These are phyloP conservation scores for Pantherophis guttatus DNA, from an alignment of 2,113 vertebrate genomes.

Conservation along the genomic window DNA sequence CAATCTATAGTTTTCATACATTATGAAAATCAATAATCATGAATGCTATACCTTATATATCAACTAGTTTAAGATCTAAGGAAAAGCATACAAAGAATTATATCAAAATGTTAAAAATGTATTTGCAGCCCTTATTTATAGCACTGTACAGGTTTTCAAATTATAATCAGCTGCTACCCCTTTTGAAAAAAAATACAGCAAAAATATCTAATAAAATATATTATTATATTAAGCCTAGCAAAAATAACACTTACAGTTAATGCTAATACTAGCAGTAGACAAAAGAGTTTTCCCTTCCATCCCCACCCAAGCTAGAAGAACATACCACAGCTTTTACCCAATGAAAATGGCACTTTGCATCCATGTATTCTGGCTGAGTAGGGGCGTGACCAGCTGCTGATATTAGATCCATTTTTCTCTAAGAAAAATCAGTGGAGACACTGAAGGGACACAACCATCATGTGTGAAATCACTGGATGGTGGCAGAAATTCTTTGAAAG, in stretches of 20 bases:
- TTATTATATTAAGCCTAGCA: neutral
- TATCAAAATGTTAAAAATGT: neutral
- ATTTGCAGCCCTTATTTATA: neutral
- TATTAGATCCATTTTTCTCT: slow-evolving; percentile 10
- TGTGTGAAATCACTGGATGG: neutral
- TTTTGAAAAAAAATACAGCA: neutral
- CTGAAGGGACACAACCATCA: neutral
- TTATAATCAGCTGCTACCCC: neutral
- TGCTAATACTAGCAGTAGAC: slow-evolving; percentile 4
- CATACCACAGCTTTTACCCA: slow-evolving; percentile 27
- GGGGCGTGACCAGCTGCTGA: slow-evolving; percentile 34
- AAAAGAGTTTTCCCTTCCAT: neutral
- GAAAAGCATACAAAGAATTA: neutral
- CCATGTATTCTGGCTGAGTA: slow-evolving; percentile 20
- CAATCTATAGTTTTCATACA: neutral
- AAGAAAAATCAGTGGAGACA: slow-evolving; percentile 1
- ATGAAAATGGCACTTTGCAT: slow-evolving; percentile 16
- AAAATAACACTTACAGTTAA: neutral
- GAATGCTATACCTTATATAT: neutral
- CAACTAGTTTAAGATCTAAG: neutral
- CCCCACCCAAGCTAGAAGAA: slow-evolving; percentile 17
- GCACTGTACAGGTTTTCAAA: neutral
- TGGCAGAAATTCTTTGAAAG: neutral
- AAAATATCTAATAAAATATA: neutral
- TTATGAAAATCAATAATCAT: neutral